Conservation (phyloP, 2,797 vertebrate genomes). For the Crax fasciolata region DNA sequence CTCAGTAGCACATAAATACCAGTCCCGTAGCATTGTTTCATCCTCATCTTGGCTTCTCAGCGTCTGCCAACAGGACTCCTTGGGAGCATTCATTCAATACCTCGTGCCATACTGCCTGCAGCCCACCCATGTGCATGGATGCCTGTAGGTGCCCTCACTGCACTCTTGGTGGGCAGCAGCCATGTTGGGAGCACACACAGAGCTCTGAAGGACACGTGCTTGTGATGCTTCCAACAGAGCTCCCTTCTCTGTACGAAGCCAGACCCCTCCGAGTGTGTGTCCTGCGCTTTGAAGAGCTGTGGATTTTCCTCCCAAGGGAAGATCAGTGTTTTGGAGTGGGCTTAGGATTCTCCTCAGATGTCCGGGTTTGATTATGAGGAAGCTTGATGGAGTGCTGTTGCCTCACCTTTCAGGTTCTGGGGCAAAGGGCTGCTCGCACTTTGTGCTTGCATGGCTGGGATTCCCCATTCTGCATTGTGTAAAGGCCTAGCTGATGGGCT, state of each 20-base stretch:
- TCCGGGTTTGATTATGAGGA: not conserved
- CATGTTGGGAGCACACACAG: not conserved
- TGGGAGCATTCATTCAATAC: not conserved
- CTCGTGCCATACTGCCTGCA: not conserved
- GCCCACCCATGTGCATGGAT: not conserved
- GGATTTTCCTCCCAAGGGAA: accelerated
- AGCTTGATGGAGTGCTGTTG: not conserved
- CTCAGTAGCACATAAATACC: not conserved
- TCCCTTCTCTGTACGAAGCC: not conserved
- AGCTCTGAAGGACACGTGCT: accelerated
- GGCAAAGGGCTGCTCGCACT: not conserved
- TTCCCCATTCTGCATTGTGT: not conserved
- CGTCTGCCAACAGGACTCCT: not conserved
- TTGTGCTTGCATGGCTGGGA: accelerated
- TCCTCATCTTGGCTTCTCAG: not conserved
- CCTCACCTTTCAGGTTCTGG: not conserved
- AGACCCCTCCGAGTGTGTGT: not conserved
- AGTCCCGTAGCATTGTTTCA: not conserved
- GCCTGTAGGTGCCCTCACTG: not conserved
- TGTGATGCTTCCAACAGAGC: not conserved
- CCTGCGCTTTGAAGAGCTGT: not conserved
- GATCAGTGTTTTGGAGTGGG: not conserved
- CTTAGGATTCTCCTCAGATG: not conserved
- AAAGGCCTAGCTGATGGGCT: not conserved
- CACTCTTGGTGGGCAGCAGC: accelerated